A percentile compares a stretch with the other conserved stretches of the same genome.
phyloP scores from a whole-genome alignment of 2,113 vertebrate genomes.

The Fregata magnificens region DNA sequence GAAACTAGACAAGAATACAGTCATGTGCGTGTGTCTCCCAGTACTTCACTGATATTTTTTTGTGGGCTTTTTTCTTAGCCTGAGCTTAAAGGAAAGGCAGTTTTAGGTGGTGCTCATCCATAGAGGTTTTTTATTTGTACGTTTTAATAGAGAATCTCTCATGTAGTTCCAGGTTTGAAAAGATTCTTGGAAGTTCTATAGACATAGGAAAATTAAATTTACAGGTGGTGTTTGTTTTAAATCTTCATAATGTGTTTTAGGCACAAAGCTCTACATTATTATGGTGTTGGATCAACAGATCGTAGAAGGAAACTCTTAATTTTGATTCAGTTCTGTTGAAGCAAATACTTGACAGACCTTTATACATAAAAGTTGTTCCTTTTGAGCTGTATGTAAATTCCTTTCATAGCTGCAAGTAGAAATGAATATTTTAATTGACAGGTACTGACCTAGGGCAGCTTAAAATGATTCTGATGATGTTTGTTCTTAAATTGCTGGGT shows the following conservation, averaged over 20 bases:
- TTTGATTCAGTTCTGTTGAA: not conserved
- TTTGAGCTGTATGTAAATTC: not conserved
- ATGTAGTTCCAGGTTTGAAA: not conserved
- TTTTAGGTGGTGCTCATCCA: not conserved
- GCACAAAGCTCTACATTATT: not conserved
- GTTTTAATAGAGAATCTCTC: not conserved
- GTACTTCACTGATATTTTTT: not conserved
- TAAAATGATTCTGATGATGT: not conserved
- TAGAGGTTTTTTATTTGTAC: not conserved
- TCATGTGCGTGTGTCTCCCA: fast-evolving
- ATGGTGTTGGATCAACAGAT: not conserved
- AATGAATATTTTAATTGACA: not conserved
- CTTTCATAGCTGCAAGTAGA: not conserved
- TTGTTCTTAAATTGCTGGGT: not conserved
- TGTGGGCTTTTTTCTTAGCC: not conserved
- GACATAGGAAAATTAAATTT: not conserved
- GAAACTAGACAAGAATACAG: not conserved
- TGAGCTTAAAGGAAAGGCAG: not conserved
- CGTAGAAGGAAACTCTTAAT: not conserved
- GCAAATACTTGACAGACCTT: not conserved
- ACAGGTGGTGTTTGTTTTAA: not conserved
- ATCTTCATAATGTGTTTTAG: not conserved
- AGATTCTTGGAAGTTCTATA: not conserved
- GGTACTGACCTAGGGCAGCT: not conserved
- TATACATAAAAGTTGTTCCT: not conserved